These are phyloP conservation scores for Ptiloglossa arizonensis DNA, from an alignment of 1,140 invertebrate genomes.

Conservation along the genomic window DNA sequence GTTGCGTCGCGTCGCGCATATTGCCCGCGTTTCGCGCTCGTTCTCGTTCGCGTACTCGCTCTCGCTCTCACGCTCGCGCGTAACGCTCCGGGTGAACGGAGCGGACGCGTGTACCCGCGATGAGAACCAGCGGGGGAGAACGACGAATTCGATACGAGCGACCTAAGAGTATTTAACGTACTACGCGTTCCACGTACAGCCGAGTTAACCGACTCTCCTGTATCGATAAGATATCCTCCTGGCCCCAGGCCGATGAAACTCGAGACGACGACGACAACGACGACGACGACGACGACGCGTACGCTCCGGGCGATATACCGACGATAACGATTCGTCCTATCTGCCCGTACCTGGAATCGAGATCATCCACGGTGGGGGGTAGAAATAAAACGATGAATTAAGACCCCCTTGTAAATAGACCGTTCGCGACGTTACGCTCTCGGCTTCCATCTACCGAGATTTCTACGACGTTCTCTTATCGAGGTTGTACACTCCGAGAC, in stretches of 20 bases:
- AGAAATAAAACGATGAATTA: conserved; percentile 8
- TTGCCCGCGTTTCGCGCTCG: conserved; percentile 11
- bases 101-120: no score
- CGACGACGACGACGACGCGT: conserved; percentile 14
- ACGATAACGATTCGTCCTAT: conserved; percentile 53
- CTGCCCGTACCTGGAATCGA: conserved; percentile 40
- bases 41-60: no score
- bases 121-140: neutral
- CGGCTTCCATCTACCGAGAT: neutral
- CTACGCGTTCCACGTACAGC: conserved; percentile 34
- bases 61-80: no score
- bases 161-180: conserved; percentile 37
- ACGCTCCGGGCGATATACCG: conserved; percentile 29
- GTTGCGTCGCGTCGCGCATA: conserved; percentile 1
- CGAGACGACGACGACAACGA: conserved; percentile 27
- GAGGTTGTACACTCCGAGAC: neutral
- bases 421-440: neutral
- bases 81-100: neutral
- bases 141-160: conserved; percentile 19
- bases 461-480: neutral
- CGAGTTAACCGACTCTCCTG: neutral
- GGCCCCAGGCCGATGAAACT: conserved; percentile 46
- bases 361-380: neutral
- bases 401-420: conserved; percentile 20
- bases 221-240: conserved; percentile 58